A percentile compares a stretch with the other conserved stretches of the same genome.
Conservation (phyloP, 2,888 invertebrate species). For the Lymantria monacha region DNA sequence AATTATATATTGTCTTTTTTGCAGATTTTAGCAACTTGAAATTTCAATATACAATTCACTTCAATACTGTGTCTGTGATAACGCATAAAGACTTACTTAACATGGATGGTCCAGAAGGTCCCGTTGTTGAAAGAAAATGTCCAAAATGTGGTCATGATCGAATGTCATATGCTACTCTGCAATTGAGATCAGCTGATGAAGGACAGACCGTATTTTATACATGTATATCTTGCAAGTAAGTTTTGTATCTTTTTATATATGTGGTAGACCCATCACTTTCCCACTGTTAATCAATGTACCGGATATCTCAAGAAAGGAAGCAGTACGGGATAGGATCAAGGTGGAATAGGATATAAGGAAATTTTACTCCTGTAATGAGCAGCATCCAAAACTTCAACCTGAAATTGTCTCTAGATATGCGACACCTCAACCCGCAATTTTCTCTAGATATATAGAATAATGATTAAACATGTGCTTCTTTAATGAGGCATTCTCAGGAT, state of each 20-base stretch:
- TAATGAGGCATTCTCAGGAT: no score
- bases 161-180: slow-evolving; percentile 97
- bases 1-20: slow-evolving; percentile 24
- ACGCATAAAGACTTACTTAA: slow-evolving; percentile 56
- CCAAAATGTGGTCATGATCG: slow-evolving; percentile 93
- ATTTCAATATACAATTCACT: slow-evolving; percentile 87
- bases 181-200: slow-evolving; percentile 98
- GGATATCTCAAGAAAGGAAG: no score
- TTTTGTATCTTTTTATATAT: slow-evolving; percentile 16
- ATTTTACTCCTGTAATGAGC: no score
- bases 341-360: no score
- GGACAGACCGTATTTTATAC: slow-evolving; percentile 99
- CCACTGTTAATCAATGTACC: no score
- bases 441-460: no score
- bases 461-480: no score
- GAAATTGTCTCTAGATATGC: no score
- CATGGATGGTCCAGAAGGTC: slow-evolving; percentile 85
- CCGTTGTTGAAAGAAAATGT: slow-evolving; percentile 90
- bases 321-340: no score
- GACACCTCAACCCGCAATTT: no score
- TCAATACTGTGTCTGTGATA: slow-evolving; percentile 81
- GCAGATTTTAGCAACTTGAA: slow-evolving; percentile 85
- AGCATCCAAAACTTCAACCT: no score
- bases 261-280: no score
- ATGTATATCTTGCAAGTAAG: slow-evolving; percentile 95